Evolutionary conservation across 2,113 vertebrate genomes (phyloP), one percentile per base, ranked within the genome.

Genomic region (Corythornis cristatus): DNA sequence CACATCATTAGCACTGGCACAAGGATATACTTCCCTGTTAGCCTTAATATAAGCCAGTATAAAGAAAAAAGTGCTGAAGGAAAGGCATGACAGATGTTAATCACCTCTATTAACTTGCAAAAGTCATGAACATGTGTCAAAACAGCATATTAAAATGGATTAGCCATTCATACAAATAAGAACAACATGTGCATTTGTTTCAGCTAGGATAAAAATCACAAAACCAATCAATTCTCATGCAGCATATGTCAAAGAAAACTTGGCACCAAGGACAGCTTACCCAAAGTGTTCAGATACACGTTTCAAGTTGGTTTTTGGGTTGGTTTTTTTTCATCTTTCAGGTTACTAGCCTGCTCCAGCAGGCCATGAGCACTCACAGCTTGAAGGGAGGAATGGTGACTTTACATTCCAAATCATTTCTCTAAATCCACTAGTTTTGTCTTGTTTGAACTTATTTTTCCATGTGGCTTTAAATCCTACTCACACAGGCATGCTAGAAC

Each of bases 131-230:
- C 89, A 91, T 93, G 82, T 91, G 75, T 95, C 93, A 95, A 91
- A 95, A 58, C 75, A 83, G 78, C n/a, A 88, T 83, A 96, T 95
- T 93, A 95, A 95, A 96, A 95, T 93, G 94, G 87, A 95, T 95
- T 95, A 92, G 84, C 93, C 87, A 95, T 93, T 94, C 96, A 93
- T 89, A 94, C 93, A 96, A 96, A 96, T 91, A 87, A 93, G 93
- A 95, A 96, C 78, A 96, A 80, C 93, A 95, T 96, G 89, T 89
- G 87, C 64, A 80, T 96, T 96, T 94, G 68, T 83, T 94, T 96
- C 91, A 91, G 87, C 75, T 86, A 70, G 89, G 87, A 77, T 88
- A 71, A 95, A 93, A 96, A 92, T 93, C 83, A 94, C 84, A 91
- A 96, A 91, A 35, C 46, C 82, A 83, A 95, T 89, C 87, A 91